phyloP scores from a whole-genome alignment of 2,888 invertebrate genomes.

The Pinctada fucata region DNA sequence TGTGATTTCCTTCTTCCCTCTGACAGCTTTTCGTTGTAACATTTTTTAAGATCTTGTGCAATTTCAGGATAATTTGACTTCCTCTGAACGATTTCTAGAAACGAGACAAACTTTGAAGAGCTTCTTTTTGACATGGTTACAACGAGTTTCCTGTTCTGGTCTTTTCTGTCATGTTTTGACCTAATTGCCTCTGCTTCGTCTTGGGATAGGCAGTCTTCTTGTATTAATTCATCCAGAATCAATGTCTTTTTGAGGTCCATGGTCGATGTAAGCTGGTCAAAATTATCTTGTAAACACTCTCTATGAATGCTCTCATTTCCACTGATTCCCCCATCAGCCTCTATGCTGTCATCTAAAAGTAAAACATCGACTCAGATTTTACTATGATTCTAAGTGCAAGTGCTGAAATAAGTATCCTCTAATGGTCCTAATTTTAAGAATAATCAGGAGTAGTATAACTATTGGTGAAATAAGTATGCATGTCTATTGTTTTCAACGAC shows the following conservation, averaged over 20 bases:
- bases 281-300: slow-evolving; percentile 24
- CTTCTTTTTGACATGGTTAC: slow-evolving; percentile 22
- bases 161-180: slow-evolving; percentile 13
- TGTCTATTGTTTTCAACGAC: no score
- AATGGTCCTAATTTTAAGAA: no score
- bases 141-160: slow-evolving; percentile 31
- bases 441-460: no score
- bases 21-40: slow-evolving; percentile 13
- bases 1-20: slow-evolving; percentile 10
- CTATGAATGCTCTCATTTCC: slow-evolving; percentile 21
- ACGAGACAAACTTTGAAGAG: slow-evolving; percentile 8
- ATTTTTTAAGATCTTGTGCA: slow-evolving; percentile 16
- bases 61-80: slow-evolving; percentile 27
- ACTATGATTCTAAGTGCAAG: no score
- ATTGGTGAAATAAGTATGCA: no score
- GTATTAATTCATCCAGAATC: slow-evolving; percentile 25
- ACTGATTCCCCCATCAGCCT: neutral
- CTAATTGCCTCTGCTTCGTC: slow-evolving; percentile 29
- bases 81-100: slow-evolving; percentile 28
- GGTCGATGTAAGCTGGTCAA: slow-evolving; percentile 18
- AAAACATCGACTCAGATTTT: no score
- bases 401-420: no score
- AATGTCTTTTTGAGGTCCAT: slow-evolving; percentile 24
- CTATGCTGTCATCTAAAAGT: neutral
- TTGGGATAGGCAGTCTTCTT: slow-evolving; percentile 26